phyloP scores from a whole-genome alignment of 2,113 vertebrate genomes.

The Sceloporus tristichus region DNA sequence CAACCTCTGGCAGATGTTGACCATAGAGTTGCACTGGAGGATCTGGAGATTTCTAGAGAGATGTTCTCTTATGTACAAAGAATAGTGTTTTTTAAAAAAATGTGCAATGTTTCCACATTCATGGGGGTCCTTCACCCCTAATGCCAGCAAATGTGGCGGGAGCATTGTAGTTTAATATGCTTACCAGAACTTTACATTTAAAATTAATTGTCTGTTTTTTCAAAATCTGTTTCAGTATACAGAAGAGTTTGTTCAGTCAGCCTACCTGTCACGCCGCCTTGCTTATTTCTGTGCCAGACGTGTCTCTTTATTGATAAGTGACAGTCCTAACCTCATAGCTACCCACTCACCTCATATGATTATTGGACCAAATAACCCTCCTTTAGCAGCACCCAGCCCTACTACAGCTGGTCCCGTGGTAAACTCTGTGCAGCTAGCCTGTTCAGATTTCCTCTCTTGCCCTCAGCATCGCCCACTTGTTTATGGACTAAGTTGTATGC shows the following conservation, averaged over 20 bases:
- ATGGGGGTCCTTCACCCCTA: too few species aligned
- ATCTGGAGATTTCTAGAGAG: too few species aligned
- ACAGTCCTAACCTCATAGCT: slow-evolving; percentile 68
- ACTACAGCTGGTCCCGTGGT: slow-evolving; percentile 56
- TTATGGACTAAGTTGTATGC: slow-evolving; percentile 81
- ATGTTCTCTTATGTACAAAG: too few species aligned
- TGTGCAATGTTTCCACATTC: too few species aligned
- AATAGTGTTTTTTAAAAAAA: too few species aligned
- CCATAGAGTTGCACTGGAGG: too few species aligned
- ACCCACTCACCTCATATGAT: slow-evolving; percentile 76
- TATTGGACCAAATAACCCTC: slow-evolving; percentile 68
- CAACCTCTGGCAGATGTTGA: too few species aligned
- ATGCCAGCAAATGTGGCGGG: background rate
- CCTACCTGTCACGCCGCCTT: slow-evolving; percentile 82
- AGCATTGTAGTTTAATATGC: background rate
- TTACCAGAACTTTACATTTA: background rate
- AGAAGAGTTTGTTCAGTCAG: slow-evolving; percentile 83
- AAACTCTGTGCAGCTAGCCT: slow-evolving; percentile 72
- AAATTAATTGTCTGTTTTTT: background rate
- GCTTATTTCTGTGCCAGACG: slow-evolving; percentile 82
- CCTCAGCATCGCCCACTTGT: slow-evolving; percentile 80
- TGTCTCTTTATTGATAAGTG: slow-evolving; percentile 75
- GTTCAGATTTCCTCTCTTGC: slow-evolving; percentile 77
- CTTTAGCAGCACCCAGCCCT: slow-evolving; percentile 71
- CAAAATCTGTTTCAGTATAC: slow-evolving; percentile 73